These are phyloP conservation scores for Panthera leo DNA, from an alignment of 2,113 vertebrate species.

Conservation along the genomic window DNA sequence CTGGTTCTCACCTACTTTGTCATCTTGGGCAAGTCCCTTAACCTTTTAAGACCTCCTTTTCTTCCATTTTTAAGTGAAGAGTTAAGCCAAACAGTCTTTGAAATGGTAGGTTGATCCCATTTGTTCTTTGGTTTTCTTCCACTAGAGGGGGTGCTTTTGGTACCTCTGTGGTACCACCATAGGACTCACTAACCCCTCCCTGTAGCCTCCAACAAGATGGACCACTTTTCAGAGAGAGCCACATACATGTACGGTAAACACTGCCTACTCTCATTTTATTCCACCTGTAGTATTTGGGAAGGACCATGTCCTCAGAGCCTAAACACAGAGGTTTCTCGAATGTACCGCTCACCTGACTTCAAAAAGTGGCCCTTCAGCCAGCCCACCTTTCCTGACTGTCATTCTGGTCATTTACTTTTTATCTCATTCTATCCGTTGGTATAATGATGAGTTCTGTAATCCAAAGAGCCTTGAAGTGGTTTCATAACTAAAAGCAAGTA, in stretches of 20 bases:
- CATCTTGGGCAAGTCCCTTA: not conserved
- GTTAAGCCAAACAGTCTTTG: not conserved
- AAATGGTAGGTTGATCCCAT: not conserved
- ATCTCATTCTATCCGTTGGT: not conserved
- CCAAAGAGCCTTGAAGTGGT: not conserved
- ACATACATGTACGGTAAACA: not conserved
- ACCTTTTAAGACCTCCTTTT: not conserved
- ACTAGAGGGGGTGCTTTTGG: not conserved
- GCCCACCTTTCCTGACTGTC: not conserved
- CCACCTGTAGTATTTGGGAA: not conserved
- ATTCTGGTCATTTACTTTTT: constrained; percentile 17
- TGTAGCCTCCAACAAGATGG: not conserved
- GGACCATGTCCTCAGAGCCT: not conserved
- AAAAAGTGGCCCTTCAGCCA: not conserved
- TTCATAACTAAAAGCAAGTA: not conserved
- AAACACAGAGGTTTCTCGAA: not conserved
- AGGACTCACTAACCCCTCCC: not conserved
- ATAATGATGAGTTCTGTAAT: constrained; percentile 17
- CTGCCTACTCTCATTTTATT: not conserved
- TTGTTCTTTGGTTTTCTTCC: not conserved
- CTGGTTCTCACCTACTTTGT: not conserved
- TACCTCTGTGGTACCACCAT: not conserved
- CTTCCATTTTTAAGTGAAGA: not conserved
- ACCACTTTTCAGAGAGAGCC: not conserved
- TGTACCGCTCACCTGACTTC: not conserved